Percentiles rank a stretch among this genome's conserved stretches.
These are phyloP conservation scores for Bovichtus diacanthus DNA, from an alignment of 2,797 vertebrate species.

Conservation along the genomic window DNA sequence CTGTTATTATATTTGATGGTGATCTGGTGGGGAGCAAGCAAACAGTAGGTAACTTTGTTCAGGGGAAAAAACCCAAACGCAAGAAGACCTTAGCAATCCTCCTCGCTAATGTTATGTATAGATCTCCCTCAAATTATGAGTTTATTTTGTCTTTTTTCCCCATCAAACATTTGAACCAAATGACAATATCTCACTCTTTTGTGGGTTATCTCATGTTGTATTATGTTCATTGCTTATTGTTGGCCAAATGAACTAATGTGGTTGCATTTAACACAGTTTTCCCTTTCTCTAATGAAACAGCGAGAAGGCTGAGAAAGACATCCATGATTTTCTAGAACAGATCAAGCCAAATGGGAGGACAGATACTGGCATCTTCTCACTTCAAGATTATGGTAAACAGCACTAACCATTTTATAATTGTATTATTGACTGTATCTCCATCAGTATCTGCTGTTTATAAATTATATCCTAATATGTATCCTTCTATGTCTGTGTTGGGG, in stretches of 20 bases:
- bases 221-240: neutral
- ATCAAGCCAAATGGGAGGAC: slow-evolving; percentile 69
- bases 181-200: neutral
- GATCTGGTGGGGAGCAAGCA: neutral
- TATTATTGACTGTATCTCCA: neutral
- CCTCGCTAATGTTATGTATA: neutral
- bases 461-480: slow-evolving; percentile 7
- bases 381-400: slow-evolving; percentile 86
- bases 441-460: neutral
- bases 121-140: neutral
- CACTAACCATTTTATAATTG: neutral
- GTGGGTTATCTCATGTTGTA: neutral
- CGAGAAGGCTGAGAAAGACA: slow-evolving; percentile 85
- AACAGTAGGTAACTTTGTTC: neutral
- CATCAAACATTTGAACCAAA: neutral
- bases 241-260: neutral
- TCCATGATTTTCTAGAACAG: slow-evolving; percentile 85
- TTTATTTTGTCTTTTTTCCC: neutral
- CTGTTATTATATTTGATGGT: neutral
- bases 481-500: slow-evolving; percentile 30
- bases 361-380: slow-evolving; percentile 81
- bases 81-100: neutral
- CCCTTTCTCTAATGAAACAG: slow-evolving; percentile 79
- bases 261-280: neutral
- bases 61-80: too few relatives aligned